phyloP scores from a whole-genome alignment of 2,797 vertebrate genomes.

The Acanthopagrus latus region DNA sequence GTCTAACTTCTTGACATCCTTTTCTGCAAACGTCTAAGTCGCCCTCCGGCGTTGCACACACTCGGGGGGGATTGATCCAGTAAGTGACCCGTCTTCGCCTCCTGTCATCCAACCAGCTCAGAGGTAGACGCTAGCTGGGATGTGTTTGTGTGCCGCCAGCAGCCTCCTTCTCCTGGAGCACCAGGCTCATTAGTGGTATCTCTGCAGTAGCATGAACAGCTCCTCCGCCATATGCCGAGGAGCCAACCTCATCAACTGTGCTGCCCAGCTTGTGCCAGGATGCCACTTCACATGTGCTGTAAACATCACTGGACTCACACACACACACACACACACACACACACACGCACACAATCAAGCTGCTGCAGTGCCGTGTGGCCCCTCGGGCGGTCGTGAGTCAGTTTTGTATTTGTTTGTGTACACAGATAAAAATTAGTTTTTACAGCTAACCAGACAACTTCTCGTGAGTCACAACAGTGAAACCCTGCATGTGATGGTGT shows the following conservation, averaged over 20 bases:
- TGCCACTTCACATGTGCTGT: slow-evolving; percentile 76
- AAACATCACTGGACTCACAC: slow-evolving; percentile 72
- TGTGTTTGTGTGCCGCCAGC: slow-evolving; percentile 66
- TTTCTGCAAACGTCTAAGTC: slow-evolving; percentile 5
- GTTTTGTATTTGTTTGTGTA: slow-evolving; percentile 58
- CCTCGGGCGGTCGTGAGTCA: slow-evolving; percentile 26
- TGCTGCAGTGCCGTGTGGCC: slow-evolving; percentile 32
- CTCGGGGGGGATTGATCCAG: slow-evolving; percentile 30
- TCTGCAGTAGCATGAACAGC: slow-evolving; percentile 81
- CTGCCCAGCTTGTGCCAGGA: slow-evolving; percentile 76
- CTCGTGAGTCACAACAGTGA: slow-evolving; percentile 32
- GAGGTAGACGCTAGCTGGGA: slow-evolving; percentile 25
- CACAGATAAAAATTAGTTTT: slow-evolving; percentile 32
- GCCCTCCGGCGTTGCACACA: slow-evolving; percentile 30
- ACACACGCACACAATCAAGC: slow-evolving; percentile 50
- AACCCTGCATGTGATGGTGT: slow-evolving; percentile 12
- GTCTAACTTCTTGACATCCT: slow-evolving; percentile 28
- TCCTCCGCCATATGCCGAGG: slow-evolving; percentile 81
- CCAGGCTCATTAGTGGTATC: slow-evolving; percentile 79
- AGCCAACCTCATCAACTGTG: slow-evolving; percentile 78
- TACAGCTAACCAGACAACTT: slow-evolving; percentile 33
- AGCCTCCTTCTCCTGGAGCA: slow-evolving; percentile 67
- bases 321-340: slow-evolving; percentile 12
- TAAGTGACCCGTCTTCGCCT: slow-evolving; percentile 38
- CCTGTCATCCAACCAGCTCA: slow-evolving; percentile 10